These are phyloP conservation scores for Phasia obesa DNA, from an alignment of 2,888 invertebrate species.

Conservation along the genomic window DNA sequence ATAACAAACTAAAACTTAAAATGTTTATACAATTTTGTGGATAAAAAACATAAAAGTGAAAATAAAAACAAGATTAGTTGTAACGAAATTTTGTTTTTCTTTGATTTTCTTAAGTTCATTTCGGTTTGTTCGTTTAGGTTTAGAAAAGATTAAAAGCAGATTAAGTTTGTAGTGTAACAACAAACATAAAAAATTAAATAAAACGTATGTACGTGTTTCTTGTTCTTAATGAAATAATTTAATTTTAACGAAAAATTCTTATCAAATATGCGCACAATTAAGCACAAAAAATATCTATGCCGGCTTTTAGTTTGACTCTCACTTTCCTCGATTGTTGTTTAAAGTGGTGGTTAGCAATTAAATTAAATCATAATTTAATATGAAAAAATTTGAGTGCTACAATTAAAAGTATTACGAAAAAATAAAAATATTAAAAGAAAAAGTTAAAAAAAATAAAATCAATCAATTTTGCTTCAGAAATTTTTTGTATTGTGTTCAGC, in stretches of 20 bases:
- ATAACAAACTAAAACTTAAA: background rate
- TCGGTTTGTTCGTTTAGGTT: conserved; percentile 12
- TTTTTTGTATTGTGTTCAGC: conserved; percentile 42
- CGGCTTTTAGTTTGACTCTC: conserved; percentile 18
- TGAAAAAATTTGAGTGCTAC: background rate
- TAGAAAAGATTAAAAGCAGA: conserved; percentile 35
- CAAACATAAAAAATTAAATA: conserved; percentile 15
- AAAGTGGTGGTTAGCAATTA: no score
- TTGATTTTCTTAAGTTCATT: conserved; percentile 19
- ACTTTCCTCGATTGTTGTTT: background rate
- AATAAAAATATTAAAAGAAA: background rate
- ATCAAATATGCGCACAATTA: conserved; percentile 4
- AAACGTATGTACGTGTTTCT: background rate
- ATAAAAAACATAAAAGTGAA: conserved; percentile 34
- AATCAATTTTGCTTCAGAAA: conserved; percentile 54
- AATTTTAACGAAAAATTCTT: conserved; percentile 29
- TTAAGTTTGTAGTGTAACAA: conserved; percentile 29
- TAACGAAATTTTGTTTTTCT: conserved; percentile 43
- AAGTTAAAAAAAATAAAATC: conserved; percentile 37
- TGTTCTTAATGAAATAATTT: conserved; percentile 39
- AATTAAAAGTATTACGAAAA: background rate
- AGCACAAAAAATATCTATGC: conserved; percentile 8
- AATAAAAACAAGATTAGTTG: conserved; percentile 28
- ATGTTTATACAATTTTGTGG: conserved; percentile 44
- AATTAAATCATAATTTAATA: background rate